Percentiles rank a stretch among this genome's conserved stretches.
phyloP scores from a whole-genome alignment of 1,140 invertebrate species.

The Formica exsecta region DNA sequence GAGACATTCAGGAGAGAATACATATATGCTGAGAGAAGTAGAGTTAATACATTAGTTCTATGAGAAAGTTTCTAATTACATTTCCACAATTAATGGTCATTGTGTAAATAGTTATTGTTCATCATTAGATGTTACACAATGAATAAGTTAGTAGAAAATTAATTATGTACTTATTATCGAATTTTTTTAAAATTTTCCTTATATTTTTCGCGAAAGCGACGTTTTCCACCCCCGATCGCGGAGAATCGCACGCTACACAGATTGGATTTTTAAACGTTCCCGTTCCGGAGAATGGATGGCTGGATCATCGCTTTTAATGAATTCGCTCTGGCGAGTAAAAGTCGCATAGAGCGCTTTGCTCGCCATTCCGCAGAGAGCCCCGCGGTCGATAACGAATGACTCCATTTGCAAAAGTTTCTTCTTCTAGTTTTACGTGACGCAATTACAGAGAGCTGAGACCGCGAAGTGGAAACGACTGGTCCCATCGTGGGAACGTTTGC shows the following conservation, averaged over 20 bases:
- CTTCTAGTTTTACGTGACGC: conserved; percentile 60
- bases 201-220: conserved; percentile 15
- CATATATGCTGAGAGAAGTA: no score
- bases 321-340: conserved; percentile 57
- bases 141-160: no score
- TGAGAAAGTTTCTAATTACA: no score
- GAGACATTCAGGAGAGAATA: no score
- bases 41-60: no score
- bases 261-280: conserved; percentile 59
- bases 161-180: no score
- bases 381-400: conserved; percentile 61
- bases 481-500: conserved; percentile 55
- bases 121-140: no score
- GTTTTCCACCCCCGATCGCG: background rate
- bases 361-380: conserved; percentile 19
- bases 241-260: conserved; percentile 26
- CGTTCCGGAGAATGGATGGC: conserved; percentile 48
- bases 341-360: conserved; percentile 53
- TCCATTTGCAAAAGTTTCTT: conserved; percentile 63
- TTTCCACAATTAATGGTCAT: no score
- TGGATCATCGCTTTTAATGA: conserved; percentile 61
- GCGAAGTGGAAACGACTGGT: conserved; percentile 62
- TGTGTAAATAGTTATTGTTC: no score
- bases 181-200: no score
- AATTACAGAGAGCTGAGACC: conserved; percentile 61